These are phyloP conservation scores for Cyclophora albipunctata DNA, from an alignment of 2,888 invertebrate species.

Conservation along the genomic window DNA sequence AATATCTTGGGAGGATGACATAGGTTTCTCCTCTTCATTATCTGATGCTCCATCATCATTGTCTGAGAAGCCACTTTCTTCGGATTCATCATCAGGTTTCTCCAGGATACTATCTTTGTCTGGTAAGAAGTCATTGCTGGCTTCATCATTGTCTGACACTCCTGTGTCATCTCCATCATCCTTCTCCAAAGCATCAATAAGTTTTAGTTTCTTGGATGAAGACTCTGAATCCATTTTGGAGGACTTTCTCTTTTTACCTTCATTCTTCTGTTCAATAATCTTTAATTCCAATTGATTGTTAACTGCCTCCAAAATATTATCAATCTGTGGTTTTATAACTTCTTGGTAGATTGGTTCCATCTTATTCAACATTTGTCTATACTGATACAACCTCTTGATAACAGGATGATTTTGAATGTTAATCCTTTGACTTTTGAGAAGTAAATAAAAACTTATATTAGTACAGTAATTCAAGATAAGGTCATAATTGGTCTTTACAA, in stretches of 20 bases:
- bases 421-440: constrained; percentile 84
- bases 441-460: constrained; percentile 89
- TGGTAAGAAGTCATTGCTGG: constrained; percentile 52
- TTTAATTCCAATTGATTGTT: constrained; percentile 54
- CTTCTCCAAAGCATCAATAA: constrained; percentile 51
- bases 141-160: constrained; percentile 62
- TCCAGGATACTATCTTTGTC: constrained; percentile 21
- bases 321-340: constrained; percentile 80
- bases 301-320: constrained; percentile 75
- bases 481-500: constrained; percentile 81
- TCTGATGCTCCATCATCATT: constrained; percentile 47
- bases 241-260: constrained; percentile 46
- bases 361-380: constrained; percentile 84
- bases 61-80: constrained; percentile 64
- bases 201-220: constrained; percentile 54
- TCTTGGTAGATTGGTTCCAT: constrained; percentile 81
- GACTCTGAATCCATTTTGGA: constrained; percentile 34
- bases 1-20: constrained; percentile 39
- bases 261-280: constrained; percentile 31
- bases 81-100: constrained; percentile 49
- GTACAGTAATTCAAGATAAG: constrained; percentile 87
- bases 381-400: constrained; percentile 87
- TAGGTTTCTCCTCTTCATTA: constrained; percentile 40
- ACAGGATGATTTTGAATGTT: constrained; percentile 91
- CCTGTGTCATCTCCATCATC: constrained; percentile 62